These are phyloP conservation scores for Astyanax mexicanus DNA, from an alignment of 2,797 vertebrate genomes.

Conservation along the genomic window DNA sequence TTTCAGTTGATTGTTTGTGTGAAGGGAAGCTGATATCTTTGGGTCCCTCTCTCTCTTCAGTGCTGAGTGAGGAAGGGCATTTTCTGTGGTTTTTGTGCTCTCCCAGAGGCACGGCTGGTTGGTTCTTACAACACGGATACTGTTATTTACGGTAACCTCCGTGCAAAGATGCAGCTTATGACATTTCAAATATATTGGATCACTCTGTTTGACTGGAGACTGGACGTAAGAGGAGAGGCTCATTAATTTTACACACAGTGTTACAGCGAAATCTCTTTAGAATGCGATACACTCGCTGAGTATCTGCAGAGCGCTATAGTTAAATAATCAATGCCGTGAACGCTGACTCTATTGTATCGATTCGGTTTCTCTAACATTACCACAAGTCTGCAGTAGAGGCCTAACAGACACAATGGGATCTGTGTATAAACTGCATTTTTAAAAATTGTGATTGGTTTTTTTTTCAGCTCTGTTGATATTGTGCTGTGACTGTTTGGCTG, in stretches of 20 bases:
- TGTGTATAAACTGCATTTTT: not conserved
- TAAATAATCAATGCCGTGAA: slow-evolving; percentile 46
- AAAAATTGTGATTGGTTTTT: not conserved
- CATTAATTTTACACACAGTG: slow-evolving; percentile 51
- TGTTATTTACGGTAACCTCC: slow-evolving; percentile 47
- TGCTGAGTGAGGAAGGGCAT: slow-evolving; percentile 21
- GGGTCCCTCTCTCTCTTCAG: not conserved
- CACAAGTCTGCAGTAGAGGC: slow-evolving; percentile 11
- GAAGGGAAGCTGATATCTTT: slow-evolving; percentile 37
- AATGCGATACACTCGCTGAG: slow-evolving; percentile 51
- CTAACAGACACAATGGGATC: slow-evolving; percentile 32
- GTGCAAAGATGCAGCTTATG: slow-evolving; percentile 38
- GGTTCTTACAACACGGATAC: slow-evolving; percentile 25
- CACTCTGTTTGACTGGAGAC: slow-evolving; percentile 44
- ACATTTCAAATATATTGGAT: slow-evolving; percentile 45
- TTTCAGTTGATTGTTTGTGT: slow-evolving; percentile 38
- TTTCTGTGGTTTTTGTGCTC: slow-evolving; percentile 4
- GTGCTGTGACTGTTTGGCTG: slow-evolving; percentile 10
- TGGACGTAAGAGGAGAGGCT: slow-evolving; percentile 46
- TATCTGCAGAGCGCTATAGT: slow-evolving; percentile 40
- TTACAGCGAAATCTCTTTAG: slow-evolving; percentile 44
- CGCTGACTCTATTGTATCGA: slow-evolving; percentile 53
- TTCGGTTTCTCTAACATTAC: slow-evolving; percentile 43
- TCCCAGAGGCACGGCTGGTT: not conserved
- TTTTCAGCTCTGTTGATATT: slow-evolving; percentile 18